These are phyloP conservation scores for Enteromius viviparus DNA, from an alignment of 2,797 vertebrate species.

Conservation along the genomic window DNA sequence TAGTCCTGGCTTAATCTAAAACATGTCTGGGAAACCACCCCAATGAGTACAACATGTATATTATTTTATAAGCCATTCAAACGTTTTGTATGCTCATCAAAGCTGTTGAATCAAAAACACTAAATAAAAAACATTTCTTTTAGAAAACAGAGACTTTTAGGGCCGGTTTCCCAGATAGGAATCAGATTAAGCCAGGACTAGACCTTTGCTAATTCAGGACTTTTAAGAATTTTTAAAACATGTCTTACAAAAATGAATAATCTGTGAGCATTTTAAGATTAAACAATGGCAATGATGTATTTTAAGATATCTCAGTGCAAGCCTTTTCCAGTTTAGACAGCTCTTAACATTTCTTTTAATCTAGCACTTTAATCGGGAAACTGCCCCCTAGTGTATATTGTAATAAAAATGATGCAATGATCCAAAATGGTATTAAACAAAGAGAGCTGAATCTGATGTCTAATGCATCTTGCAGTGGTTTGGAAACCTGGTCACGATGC, in stretches of 20 bases:
- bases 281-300: not conserved
- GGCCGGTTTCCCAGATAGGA: too few species aligned
- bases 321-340: too few species aligned
- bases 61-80: not conserved
- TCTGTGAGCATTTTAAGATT: too few species aligned
- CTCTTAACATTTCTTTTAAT: too few species aligned
- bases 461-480: constrained; percentile 52
- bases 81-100: not conserved
- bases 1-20: too few species aligned
- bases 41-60: not conserved
- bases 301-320: too few species aligned
- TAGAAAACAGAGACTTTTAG: not conserved
- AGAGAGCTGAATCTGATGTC: too few species aligned
- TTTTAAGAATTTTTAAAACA: too few species aligned
- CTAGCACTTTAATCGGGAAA: too few species aligned
- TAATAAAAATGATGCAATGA: not conserved
- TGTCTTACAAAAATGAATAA: not conserved
- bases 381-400: not conserved
- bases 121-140: not conserved
- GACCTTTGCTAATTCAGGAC: too few species aligned
- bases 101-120: not conserved
- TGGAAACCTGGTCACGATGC: constrained; percentile 65
- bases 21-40: too few species aligned
- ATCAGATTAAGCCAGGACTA: not conserved
- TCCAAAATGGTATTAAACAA: not conserved